Base-by-base conservation (phyloP, 1,140 invertebrate genomes). In the Diabrotica virgifera region DNA sequence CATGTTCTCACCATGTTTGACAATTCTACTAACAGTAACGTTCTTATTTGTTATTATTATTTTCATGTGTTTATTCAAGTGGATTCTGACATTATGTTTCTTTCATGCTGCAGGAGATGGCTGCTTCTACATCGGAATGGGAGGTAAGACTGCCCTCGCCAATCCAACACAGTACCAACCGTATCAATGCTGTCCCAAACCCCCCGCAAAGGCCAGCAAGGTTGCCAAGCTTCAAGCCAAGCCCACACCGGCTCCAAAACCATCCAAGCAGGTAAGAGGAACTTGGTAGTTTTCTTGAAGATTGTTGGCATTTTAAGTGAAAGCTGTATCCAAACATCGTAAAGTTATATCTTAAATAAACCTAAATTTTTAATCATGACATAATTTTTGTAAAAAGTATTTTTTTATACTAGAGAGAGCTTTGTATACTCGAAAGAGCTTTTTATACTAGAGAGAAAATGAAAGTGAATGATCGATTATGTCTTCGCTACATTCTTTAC, bases 111-210 rank as follows among this genome's bases (percentile, higher is more conserved):
- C 90, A 94, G 91, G 91, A 90, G 90, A 93, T 89, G 90, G 91
- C 89, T 94, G 91, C 90, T 93, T 94, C 90, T 92, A 92, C 90
- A 90, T 94, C 85, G 91, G 91, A 85, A 88, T 94, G 86, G 90
- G 90, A 82, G 89, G 89, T 84, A 90, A 90, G 85, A 90, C 85
- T 78, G 85, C 87, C 82, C 80, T 84, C 79, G 89, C 89, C 80
- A 87, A 86, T 81, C 78, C 81, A 76, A 81, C 87, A 79, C 40
- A 46, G 40, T 92, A 90, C 84, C 89, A 91, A 87, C 89, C 91
- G 75, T 94, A 91, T 85, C 90, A 92, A 84, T 93, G 91, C 87
- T 94, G 91, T 86, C 91, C 90, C 79, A 89, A 89, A 81, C 91
- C 91, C 85, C 85, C 88, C 79, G 85, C 86, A 73, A 85, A 83